Base-by-base conservation (phyloP, 2,113 vertebrate genomes). In the Elachura formosa region DNA sequence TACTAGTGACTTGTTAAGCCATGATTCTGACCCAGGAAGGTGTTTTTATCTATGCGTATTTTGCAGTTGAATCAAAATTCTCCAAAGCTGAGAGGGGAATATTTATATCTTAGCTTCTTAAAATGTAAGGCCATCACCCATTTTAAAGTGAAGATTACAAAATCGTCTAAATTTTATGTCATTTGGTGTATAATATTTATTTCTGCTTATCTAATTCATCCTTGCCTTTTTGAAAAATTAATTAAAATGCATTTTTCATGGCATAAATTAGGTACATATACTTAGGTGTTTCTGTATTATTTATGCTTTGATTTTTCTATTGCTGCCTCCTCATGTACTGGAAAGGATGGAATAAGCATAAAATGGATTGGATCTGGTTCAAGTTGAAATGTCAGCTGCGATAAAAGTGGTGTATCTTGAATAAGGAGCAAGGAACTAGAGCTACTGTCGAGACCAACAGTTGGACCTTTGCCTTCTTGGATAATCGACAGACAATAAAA, bases 341-440 rank as follows among this genome's bases (percentile, higher is more conserved):
- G 79, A 74, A 90, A 93, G 59, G 72, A 67, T 51, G 88, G 88
- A 73, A 90, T 80, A 90, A 90, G 72, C 85, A 95, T 77, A 83
- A 94, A 96, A 94, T 92, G 88, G 88, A 71, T 93, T 96, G 95
- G 96, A 94, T 88, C 68, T 94, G 79, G 88, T 96, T 96, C 94
- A 96, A 90, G 55, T 43, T 55, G 90, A 93, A 93, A 93, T 90
- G 76, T 93, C 94, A 88, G 51, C 92, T 90, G 58, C 82, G 75
- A 82, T 90, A 69, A 36, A 92, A 94, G 48, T 92, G 85, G 71
- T 38, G 48, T 83, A 69, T 90, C 59, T 46, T 92, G 85, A 95
- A 87, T 93, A 69, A 90, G 83, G 90, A 94, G 79, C 58, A 83
- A 80, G 75, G 52, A 90, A 49, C 82, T 69, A 45, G 51, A 88